phyloP scores from a whole-genome alignment of 2,888 invertebrate species.

The Branchellion lobata region DNA sequence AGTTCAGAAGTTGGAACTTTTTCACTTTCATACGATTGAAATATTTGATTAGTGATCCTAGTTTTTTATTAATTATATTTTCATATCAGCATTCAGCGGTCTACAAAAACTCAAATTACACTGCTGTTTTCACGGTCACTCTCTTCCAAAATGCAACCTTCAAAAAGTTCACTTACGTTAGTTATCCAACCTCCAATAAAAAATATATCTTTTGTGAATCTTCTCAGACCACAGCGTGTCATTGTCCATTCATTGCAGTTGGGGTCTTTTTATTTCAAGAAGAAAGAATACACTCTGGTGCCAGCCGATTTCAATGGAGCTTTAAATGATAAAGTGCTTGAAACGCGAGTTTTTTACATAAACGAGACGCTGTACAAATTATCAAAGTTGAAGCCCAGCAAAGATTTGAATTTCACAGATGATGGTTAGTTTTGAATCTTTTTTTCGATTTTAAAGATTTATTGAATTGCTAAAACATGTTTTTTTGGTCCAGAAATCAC shows the following conservation, averaged over 20 bases:
- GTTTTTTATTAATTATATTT: no score
- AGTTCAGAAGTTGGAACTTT: neutral
- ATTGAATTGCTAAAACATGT: no score
- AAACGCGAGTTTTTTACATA: neutral
- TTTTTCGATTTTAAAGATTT: no score
- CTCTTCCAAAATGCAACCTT: neutral
- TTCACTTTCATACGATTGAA: no score
- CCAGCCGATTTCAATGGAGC: no score
- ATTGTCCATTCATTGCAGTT: neutral
- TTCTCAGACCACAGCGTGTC: no score
- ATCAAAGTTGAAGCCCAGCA: neutral
- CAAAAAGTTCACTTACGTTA: neutral
- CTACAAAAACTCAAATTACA: neutral
- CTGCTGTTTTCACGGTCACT: neutral
- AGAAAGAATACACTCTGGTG: no score
- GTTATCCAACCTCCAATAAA: neutral
- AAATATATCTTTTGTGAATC: no score
- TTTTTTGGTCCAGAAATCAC: neutral
- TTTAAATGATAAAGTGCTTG: neutral
- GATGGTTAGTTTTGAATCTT: neutral
- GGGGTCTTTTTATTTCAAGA: neutral
- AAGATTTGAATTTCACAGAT: neutral
- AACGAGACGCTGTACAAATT: neutral
- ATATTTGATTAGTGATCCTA: no score
- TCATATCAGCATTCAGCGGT: neutral